Evolutionary conservation across 2,888 invertebrate genomes (phyloP).

Genomic region (Callinectes sapidus): DNA sequence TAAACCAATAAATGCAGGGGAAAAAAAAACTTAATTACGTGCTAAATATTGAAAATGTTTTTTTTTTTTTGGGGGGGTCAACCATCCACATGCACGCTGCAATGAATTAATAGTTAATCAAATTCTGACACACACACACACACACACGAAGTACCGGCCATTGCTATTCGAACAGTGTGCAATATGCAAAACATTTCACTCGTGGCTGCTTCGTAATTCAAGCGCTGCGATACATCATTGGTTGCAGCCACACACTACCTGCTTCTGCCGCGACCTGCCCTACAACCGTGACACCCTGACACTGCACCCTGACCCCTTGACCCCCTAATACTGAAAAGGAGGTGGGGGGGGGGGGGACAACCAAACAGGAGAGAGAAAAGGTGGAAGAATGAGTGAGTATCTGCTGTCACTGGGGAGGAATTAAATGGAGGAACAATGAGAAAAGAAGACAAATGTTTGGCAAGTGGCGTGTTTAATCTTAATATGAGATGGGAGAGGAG

Average conservation of each 20-base stretch:
- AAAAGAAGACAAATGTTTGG: not conserved
- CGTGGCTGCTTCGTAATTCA: not conserved
- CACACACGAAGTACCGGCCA: not conserved
- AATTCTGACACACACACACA: constrained; percentile 4
- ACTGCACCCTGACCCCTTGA: not conserved
- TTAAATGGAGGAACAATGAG: too few species aligned
- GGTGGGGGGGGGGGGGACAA: too few species aligned
- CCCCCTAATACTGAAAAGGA: not conserved
- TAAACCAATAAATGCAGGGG: not conserved
- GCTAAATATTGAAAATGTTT: not conserved
- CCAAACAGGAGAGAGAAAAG: too few species aligned
- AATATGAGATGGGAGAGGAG: too few species aligned
- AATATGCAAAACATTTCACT: not conserved
- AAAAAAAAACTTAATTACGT: not conserved
- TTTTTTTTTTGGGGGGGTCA: not conserved
- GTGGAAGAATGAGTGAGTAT: too few species aligned
- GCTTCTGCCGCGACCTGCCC: not conserved
- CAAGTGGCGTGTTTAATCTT: too few species aligned
- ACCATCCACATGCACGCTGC: not conserved
- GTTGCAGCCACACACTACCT: not conserved
- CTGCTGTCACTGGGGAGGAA: too few species aligned
- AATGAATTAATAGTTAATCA: constrained; percentile 17
- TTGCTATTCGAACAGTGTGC: not conserved
- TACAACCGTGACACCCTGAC: not conserved
- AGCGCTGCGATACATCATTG: not conserved